Evolutionary conservation across 2,888 invertebrate genomes (phyloP), one percentile per base, ranked within the genome.

Genomic region (Sycophila texana): DNA sequence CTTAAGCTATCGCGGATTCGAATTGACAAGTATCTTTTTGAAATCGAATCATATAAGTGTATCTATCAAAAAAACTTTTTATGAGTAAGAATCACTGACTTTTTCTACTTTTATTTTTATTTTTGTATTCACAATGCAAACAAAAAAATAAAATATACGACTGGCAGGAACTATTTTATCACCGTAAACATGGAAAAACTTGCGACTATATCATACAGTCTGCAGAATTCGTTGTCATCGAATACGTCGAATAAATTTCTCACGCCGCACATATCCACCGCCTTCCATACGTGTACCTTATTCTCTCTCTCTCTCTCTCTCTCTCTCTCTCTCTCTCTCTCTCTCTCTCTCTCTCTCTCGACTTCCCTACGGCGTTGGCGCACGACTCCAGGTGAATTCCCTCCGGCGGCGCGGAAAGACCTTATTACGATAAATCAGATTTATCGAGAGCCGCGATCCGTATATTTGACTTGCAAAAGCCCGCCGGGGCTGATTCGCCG

Each of bases 371-470:
- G 39, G 39, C 39, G 39, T 39, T 39, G 39, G 39, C 39, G 39
- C 39, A 5, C 39, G 14, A 18, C 39, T 39, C 66, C 18, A 63
- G 16, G 26, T 47, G 30, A 76, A 65, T 75, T 68, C 75, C 20
- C 71, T 79, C 71, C 80, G 71, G 75, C 70, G 79, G 77, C 68
- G 77, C 77, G 82, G 83, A 83, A 83, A 80, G 82, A 84, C 83
- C 83, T 86, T 86, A 85, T 86, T 85, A 86, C 83, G 81, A 86
- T 86, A 86, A 86, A 86, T 86, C 86, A 85, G 83, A 83, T 86
- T 85, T 86, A 86, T 86, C 82, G 85, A 81, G 82, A 61, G 47
- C 18, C 20, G 57, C 74, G 70, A 18, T 16, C 39, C 61, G 61
- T 68, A 65, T 83, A 84, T 86, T 86, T 85, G 84, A 85, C 84